Evolutionary conservation across 2,113 vertebrate genomes (phyloP).

Genomic region (Crotalus viridis): DNA sequence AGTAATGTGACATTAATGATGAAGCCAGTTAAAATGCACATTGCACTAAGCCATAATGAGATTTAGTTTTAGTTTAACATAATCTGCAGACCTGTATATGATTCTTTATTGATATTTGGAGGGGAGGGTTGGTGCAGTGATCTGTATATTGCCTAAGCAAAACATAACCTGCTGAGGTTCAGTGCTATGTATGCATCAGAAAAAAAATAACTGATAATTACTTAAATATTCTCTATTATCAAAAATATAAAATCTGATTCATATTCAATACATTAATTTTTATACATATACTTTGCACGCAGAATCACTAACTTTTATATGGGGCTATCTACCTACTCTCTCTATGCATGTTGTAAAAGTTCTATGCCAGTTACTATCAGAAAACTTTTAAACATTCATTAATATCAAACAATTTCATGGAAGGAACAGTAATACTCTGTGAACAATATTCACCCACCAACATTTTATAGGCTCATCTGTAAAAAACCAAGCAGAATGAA

Average conservation of each 20-base stretch:
- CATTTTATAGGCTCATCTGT: neutral
- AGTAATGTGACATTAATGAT: neutral
- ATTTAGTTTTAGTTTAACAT: neutral
- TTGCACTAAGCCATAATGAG: neutral
- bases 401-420: neutral
- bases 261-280: neutral
- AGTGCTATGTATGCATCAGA: neutral
- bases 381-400: neutral
- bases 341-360: neutral
- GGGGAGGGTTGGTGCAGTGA: neutral
- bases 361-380: slow-evolving; percentile 7
- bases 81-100: neutral
- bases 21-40: neutral
- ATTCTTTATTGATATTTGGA: neutral
- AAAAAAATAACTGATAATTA: neutral
- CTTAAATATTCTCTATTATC: neutral
- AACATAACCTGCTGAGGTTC: neutral
- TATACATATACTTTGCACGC: neutral
- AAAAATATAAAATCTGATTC: neutral
- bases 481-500: slow-evolving; percentile 17
- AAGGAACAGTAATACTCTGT: fast-evolving
- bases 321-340: too few relatives aligned
- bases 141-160: neutral
- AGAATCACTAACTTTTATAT: neutral
- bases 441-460: neutral